These are phyloP conservation scores for Chaetodon trifasciatus DNA, from an alignment of 2,797 vertebrate species.

Conservation along the genomic window DNA sequence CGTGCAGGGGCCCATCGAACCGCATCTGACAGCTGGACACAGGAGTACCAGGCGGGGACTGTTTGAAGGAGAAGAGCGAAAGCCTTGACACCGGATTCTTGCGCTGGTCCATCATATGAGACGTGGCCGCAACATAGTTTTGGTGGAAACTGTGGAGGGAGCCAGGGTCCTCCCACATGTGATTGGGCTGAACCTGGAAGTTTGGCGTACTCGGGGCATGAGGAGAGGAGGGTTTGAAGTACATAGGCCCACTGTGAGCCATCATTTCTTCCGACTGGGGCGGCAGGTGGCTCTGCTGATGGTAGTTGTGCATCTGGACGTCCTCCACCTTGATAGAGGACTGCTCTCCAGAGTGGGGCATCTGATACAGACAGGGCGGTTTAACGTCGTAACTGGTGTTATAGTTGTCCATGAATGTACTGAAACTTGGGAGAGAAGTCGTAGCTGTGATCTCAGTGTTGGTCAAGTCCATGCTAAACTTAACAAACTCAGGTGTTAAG, in stretches of 20 bases:
- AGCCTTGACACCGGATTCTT: constrained; percentile 97
- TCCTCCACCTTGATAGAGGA: constrained; percentile 99
- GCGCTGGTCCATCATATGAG: constrained; percentile 96
- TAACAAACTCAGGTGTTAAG: constrained; percentile 99
- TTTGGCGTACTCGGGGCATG: constrained; percentile 91
- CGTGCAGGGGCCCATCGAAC: constrained; percentile 96
- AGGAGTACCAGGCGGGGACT: constrained; percentile 96
- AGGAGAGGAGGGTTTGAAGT: constrained; percentile 96
- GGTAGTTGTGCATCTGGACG: constrained; percentile 97
- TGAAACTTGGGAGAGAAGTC: constrained; percentile 94
- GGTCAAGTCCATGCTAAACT: constrained; percentile 99
- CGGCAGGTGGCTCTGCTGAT: constrained; percentile 94
- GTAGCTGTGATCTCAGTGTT: constrained; percentile 99
- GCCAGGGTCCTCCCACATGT: constrained; percentile 98
- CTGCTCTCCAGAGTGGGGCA: constrained; percentile 96
- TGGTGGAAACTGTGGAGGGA: constrained; percentile 98
- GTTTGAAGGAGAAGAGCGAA: constrained; percentile 98
- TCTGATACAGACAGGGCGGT: constrained; percentile 99
- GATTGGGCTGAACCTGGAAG: constrained; percentile 95
- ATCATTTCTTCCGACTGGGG: constrained; percentile 96
- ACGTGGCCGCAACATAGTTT: constrained; percentile 95
- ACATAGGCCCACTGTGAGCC: constrained; percentile 94
- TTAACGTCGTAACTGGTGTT: constrained; percentile 97
- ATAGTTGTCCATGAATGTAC: constrained; percentile 96
- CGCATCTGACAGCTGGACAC: constrained; percentile 99